Evolutionary conservation across 1,140 invertebrate genomes (phyloP).

Genomic region (Pteromalus puparum): DNA sequence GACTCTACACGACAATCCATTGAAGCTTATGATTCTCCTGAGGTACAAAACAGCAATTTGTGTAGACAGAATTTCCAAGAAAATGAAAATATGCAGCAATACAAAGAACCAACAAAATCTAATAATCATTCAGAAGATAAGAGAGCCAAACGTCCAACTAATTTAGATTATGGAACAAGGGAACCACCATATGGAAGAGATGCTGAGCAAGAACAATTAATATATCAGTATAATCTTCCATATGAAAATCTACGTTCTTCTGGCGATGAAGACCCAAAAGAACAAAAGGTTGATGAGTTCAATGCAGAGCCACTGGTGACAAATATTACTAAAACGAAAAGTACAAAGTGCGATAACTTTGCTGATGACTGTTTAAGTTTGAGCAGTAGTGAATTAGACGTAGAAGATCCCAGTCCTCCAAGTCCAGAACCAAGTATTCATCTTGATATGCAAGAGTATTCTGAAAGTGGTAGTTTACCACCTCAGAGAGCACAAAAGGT

Average conservation of each 20-base stretch:
- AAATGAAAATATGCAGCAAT: slow-evolving; percentile 18
- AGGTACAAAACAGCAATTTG: slow-evolving; percentile 31
- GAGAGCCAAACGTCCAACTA: background rate
- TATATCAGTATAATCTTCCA: slow-evolving; percentile 26
- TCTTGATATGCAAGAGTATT: slow-evolving; percentile 79
- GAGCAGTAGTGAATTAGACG: slow-evolving; percentile 76
- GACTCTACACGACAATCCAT: slow-evolving; percentile 53
- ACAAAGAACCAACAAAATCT: background rate
- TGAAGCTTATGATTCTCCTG: slow-evolving; percentile 38
- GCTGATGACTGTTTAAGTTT: slow-evolving; percentile 76
- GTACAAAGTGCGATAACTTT: slow-evolving; percentile 45
- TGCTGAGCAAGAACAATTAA: background rate
- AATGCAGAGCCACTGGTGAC: slow-evolving; percentile 15
- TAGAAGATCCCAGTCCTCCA: slow-evolving; percentile 74
- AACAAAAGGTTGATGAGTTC: slow-evolving; percentile 25
- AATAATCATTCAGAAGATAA: slow-evolving; percentile 11
- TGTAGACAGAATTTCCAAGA: slow-evolving; percentile 4
- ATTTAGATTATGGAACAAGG: slow-evolving; percentile 22
- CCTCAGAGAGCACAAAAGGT: slow-evolving; percentile 75
- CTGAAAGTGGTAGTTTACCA: slow-evolving; percentile 73
- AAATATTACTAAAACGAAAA: slow-evolving; percentile 46
- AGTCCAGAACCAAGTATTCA: slow-evolving; percentile 79
- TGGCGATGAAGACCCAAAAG: background rate
- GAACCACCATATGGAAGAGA: slow-evolving; percentile 11
- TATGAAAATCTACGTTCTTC: slow-evolving; percentile 18